These are phyloP conservation scores for Lutjanus campechanus DNA, from an alignment of 2,797 vertebrate genomes.

Conservation along the genomic window DNA sequence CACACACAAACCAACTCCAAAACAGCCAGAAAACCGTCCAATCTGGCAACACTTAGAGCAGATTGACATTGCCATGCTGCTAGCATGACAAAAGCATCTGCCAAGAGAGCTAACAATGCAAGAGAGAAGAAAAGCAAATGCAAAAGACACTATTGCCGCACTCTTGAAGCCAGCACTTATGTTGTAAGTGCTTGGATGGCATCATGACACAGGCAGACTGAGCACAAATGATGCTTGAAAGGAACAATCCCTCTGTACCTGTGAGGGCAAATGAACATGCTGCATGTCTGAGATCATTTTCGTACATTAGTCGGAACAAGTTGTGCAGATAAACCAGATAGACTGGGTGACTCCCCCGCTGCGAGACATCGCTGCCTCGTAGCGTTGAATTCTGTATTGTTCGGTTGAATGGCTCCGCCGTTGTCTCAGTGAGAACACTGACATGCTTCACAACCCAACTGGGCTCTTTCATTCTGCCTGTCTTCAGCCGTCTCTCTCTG, in stretches of 20 bases:
- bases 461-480: conserved; percentile 25
- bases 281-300: conserved; percentile 17
- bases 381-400: conserved; percentile 32
- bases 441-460: conserved; percentile 36
- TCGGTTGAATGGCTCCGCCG: conserved; percentile 26
- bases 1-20: too few relatives aligned
- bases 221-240: conserved; percentile 20
- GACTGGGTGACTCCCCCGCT: conserved; percentile 33
- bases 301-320: not conserved
- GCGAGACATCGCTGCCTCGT: conserved; percentile 9
- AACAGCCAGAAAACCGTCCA: too few relatives aligned
- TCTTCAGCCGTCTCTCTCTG: not conserved
- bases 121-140: not conserved
- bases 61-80: not conserved
- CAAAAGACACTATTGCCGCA: too few relatives aligned
- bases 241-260: not conserved
- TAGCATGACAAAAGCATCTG: not conserved
- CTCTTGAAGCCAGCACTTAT: not conserved
- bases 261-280: conserved; percentile 8
- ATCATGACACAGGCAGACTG: not conserved
- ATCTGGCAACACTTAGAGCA: not conserved
- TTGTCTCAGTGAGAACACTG: conserved; percentile 28
- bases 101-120: not conserved
- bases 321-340: conserved; percentile 44
- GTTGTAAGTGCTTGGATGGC: conserved; percentile 2